Base-by-base conservation (phyloP, 2,797 vertebrate genomes). In the Ficedula albicollis region DNA sequence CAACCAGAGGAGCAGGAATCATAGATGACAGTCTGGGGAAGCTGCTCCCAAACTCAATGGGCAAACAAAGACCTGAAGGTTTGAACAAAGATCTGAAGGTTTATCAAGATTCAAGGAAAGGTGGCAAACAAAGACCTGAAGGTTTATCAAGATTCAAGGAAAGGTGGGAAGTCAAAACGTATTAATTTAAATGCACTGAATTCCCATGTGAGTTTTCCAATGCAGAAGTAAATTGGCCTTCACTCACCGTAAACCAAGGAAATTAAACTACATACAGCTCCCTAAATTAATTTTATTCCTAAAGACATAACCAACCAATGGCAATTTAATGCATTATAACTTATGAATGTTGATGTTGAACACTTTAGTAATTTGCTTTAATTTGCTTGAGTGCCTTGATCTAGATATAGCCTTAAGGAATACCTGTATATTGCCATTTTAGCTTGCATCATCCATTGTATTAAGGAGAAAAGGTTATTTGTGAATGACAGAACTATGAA, bases 321-420 rank as follows among this genome's bases (percentile, higher is more conserved):
- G 86, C 70, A 76, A 90, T 90, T 90, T 94, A 94, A 96, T 92
- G 83, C 84, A 84, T 56, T 95, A 25, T 63, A 96, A 87, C 59
- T 95, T 95, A 95, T 18, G 63, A 90, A 94, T 94, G 94, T 79
- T 96, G 90, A 93, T 96, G 91, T 48, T 84, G 62, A 73, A 93
- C 85, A 91, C 79, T 96, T 84, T 23, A 54, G 83, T 91, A 95
- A 94, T 95, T 94, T 81, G 93, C 79, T 90, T 94, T 95, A 95
- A 95, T 95, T 94, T 76, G 88, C 94, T 87, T 76, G 70, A 97
- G 59, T 63, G 86, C 88, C 74, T 92, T 92, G 77, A 92, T 95
- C 85, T 82, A 87, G 88, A 91, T 72, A 87, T 66, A 87, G 90
- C 89, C 92, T 95, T 89, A 92, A 96, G 93, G 87, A 94, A 95